A percentile compares a stretch with the other conserved stretches of the same genome.
Evolutionary conservation across 2,888 invertebrate genomes (phyloP).

Genomic region (Aphrophora alni): DNA sequence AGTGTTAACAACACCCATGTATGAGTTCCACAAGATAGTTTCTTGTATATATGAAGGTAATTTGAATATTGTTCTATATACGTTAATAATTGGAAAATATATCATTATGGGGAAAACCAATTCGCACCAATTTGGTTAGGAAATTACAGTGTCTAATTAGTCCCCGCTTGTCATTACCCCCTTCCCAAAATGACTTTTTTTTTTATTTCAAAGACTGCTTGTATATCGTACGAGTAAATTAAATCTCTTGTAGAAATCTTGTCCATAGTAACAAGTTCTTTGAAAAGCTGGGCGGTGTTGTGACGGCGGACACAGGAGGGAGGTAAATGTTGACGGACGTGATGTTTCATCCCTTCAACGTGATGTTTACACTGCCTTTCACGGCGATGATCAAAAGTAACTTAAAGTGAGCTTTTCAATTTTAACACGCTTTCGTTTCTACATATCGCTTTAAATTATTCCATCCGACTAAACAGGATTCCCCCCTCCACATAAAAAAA

Average conservation of each 20-base stretch:
- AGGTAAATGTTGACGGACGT: constrained; percentile 1
- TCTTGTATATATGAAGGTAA: too few relatives aligned
- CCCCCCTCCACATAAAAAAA: not conserved
- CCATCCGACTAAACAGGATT: not conserved
- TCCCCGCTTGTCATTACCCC: not conserved
- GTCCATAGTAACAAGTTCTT: not conserved
- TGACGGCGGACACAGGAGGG: not conserved
- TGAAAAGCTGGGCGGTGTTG: not conserved
- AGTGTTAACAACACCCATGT: too few relatives aligned
- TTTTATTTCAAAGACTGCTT: not conserved
- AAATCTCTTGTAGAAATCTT: not conserved
- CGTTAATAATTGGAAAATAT: too few relatives aligned
- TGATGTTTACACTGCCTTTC: not conserved
- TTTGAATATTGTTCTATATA: too few relatives aligned
- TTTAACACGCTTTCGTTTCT: not conserved
- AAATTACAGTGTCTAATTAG: too few relatives aligned
- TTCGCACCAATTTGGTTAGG: too few relatives aligned
- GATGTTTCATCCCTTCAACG: not conserved
- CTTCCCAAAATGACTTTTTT: not conserved
- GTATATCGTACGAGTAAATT: not conserved
- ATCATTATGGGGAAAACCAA: too few relatives aligned
- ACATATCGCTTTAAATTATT: not conserved
- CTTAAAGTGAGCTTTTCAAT: not conserved
- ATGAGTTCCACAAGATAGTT: too few relatives aligned
- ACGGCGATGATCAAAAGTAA: constrained; percentile 2